Conservation (phyloP, 2,888 invertebrate genomes). For the Pterostichus madidus region DNA sequence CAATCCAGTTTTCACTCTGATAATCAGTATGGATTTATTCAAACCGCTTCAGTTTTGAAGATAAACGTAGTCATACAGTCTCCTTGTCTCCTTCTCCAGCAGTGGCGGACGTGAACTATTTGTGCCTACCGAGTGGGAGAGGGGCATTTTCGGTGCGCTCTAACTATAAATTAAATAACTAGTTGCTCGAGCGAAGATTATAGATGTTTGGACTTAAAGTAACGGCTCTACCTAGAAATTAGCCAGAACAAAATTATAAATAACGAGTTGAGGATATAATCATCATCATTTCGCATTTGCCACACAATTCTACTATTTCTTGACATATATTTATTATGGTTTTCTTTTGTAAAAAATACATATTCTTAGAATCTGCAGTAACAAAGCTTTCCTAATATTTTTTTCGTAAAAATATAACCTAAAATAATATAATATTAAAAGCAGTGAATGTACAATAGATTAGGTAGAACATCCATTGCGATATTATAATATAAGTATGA, state of each 20-base stretch:
- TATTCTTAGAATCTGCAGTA: neutral
- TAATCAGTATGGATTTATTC: too few relatives aligned
- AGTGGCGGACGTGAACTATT: constrained; percentile 7
- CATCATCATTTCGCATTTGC: constrained; percentile 23
- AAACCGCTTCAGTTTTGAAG: too few relatives aligned
- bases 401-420: too few relatives aligned
- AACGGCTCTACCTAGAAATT: constrained; percentile 18
- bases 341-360: neutral
- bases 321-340: constrained; percentile 10
- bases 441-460: too few relatives aligned
- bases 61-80: neutral
- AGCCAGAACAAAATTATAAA: constrained; percentile 29
- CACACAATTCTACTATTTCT: constrained; percentile 16
- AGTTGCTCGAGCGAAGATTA: constrained; percentile 19
- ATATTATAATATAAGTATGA: too few relatives aligned
- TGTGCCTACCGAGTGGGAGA: neutral
- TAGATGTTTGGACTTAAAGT: constrained; percentile 14
- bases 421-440: too few relatives aligned
- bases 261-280: constrained; percentile 26
- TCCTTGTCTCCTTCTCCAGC: constrained; percentile 2
- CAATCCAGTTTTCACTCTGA: too few relatives aligned
- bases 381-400: neutral
- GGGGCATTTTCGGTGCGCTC: constrained; percentile 5
- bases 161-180: constrained; percentile 38
- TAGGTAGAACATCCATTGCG: too few relatives aligned